Conservation (phyloP, 2,888 invertebrate genomes). For the Drosophila merina region DNA sequence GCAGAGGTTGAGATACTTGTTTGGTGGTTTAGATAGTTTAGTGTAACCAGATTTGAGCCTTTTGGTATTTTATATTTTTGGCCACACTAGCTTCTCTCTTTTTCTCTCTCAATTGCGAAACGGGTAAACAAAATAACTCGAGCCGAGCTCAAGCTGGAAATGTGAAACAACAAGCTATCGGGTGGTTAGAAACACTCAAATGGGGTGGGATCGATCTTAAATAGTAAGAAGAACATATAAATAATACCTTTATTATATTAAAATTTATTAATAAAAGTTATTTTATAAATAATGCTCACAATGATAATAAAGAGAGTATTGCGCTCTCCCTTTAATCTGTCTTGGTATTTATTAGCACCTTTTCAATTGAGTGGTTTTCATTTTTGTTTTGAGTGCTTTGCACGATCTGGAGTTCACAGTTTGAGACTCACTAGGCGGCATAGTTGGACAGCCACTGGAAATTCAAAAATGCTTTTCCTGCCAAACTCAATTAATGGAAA, state of each 20-base stretch:
- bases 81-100: neutral
- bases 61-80: neutral
- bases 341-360: slow-evolving; percentile 1
- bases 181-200: no score
- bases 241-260: no score
- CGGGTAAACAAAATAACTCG: neutral
- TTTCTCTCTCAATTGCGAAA: neutral
- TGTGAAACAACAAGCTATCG: no score
- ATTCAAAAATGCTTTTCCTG: slow-evolving; percentile 33
- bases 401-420: slow-evolving; percentile 27
- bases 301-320: no score
- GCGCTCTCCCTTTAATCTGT: neutral
- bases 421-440: slow-evolving; percentile 42
- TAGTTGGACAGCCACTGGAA: slow-evolving; percentile 20
- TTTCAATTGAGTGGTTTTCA: slow-evolving; percentile 1
- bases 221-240: no score
- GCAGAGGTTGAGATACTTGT: no score
- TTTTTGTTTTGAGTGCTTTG: neutral
- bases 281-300: no score
- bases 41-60: neutral
- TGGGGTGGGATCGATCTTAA: no score
- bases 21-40: no score
- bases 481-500: slow-evolving; percentile 23
- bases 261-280: no score
- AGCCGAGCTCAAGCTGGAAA: slow-evolving; percentile 4